Evolutionary conservation across 2,113 vertebrate genomes (phyloP).

Genomic region (Leptodactylus fuscus): DNA sequence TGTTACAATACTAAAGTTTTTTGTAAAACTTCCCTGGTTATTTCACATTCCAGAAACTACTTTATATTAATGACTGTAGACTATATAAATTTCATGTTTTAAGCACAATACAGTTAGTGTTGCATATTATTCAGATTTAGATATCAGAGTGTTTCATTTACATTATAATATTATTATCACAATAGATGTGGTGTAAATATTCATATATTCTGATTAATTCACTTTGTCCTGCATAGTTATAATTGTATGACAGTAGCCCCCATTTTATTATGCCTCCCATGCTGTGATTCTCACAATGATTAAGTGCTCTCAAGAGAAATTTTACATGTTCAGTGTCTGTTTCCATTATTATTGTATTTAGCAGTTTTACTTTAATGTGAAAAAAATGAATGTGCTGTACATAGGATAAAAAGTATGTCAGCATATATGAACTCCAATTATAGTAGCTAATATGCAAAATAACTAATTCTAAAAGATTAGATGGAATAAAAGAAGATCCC

Average conservation of each 20-base stretch:
- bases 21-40: background rate
- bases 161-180: background rate
- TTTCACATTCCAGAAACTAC: background rate
- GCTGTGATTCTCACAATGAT: constrained; percentile 16
- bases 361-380: constrained; percentile 4
- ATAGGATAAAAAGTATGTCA: background rate
- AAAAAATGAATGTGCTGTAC: background rate
- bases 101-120: background rate
- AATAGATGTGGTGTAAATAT: constrained; percentile 12
- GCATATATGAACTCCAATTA: too few relatives aligned
- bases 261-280: constrained; percentile 9
- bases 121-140: background rate
- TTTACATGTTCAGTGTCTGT: background rate
- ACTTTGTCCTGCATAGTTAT: background rate
- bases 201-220: constrained; percentile 28
- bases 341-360: constrained; percentile 13
- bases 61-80: background rate
- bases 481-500: too few relatives aligned
- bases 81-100: background rate
- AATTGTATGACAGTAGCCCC: constrained; percentile 9
- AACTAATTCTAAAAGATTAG: too few relatives aligned
- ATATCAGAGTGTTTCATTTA: background rate
- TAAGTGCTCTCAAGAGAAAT: constrained; percentile 19
- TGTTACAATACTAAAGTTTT: too few relatives aligned
- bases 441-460: too few relatives aligned